Base-by-base conservation (phyloP, 2,113 vertebrate genomes). In the Ellobius talpinus region DNA sequence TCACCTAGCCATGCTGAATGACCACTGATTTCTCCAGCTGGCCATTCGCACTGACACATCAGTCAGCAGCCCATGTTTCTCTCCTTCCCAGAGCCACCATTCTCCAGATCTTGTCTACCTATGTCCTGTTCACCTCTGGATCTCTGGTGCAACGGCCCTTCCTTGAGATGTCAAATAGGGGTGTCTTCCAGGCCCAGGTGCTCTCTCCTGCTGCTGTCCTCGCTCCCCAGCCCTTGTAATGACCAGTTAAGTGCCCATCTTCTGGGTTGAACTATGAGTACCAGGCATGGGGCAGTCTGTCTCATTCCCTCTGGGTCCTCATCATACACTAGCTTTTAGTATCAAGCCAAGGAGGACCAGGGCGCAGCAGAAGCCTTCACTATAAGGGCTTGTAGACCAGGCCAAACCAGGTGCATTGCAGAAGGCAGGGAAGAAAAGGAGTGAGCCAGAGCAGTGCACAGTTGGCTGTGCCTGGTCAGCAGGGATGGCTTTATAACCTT, bases 21-120 rank as follows among this genome's bases (percentile, higher is more conserved):
- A 12, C 0, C 2, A 7, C 9, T 3, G 3, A 4, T 13, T 36
- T n/a, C 21, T 73, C 87, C 39, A 5, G 0, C 14, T 36, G 45
- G 52, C 42, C 39, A 3, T 63, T 29, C 65, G 31, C 33, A 39
- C 50, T 5, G 5, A 17, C 72, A 23, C 50, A 24, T 1, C n/a
- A 9, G 45, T 63, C 63, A 1, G 6, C 16, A 17, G 29, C 55
- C 47, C 68, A 13, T 1, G 2, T 31, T 16, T 36, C 90, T 79
- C 29, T 39, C 31, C 5, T 0, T 21, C 70, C 76, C 45, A 39
- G 4, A 2, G 29, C 61, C 31, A 86, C 45, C 26, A 24, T 5
- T 65, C 70, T 45, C 55, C 77, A 79, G 61, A 65, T 42, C 58
- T 11, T 8, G 11, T 31, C 63, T 19, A 39, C 50, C 17, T 82